Percentiles rank a stretch among this genome's conserved stretches.
These are phyloP conservation scores for Anolis carolinensis DNA, from an alignment of 2,113 vertebrate species.

Conservation along the genomic window DNA sequence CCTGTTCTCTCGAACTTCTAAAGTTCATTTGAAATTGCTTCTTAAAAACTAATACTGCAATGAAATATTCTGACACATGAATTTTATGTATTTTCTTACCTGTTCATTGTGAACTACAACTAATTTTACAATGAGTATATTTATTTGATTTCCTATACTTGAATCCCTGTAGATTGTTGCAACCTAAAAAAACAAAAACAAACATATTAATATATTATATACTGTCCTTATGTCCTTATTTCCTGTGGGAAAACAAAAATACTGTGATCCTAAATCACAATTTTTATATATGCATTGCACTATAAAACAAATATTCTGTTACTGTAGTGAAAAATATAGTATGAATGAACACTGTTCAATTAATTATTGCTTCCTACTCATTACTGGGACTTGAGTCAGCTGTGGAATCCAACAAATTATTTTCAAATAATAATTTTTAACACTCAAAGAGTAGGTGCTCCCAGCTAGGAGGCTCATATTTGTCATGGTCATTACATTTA, in stretches of 20 bases:
- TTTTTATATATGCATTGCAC: not conserved
- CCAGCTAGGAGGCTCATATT: too few relatives aligned
- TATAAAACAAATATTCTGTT: not conserved
- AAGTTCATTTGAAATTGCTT: not conserved
- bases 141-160: conserved; percentile 96
- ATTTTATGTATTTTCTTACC: conserved; percentile 76
- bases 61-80: not conserved
- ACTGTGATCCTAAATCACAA: not conserved
- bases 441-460: too few relatives aligned
- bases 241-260: not conserved
- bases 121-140: conserved; percentile 94
- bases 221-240: not conserved
- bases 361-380: not conserved
- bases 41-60: not conserved
- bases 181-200: conserved; percentile 81
- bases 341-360: not conserved
- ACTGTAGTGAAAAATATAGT: not conserved
- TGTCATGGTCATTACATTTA: too few relatives aligned
- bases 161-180: conserved; percentile 94
- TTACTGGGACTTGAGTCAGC: not conserved
- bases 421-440: not conserved
- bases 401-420: not conserved
- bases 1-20: not conserved
- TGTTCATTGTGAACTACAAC: conserved; percentile 92
- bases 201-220: conserved; percentile 23